phyloP scores from a whole-genome alignment of 2,797 vertebrate species.

The Balearica regulorum region DNA sequence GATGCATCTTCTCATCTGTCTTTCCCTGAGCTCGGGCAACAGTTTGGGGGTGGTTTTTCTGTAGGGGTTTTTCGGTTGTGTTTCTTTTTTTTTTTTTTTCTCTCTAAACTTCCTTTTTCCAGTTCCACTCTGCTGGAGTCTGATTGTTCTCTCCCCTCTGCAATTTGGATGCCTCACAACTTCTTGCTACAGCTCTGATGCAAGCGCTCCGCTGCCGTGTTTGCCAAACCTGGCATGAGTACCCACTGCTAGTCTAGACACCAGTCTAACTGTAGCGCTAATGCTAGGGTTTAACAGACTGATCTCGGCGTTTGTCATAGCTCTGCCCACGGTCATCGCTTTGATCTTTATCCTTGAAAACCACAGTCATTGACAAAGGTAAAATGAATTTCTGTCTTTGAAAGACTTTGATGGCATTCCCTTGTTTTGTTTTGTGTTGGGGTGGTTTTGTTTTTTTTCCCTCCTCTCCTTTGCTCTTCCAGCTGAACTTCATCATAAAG shows the following conservation, averaged over 20 bases:
- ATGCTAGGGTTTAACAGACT: constrained; percentile 74
- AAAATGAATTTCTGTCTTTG: constrained; percentile 70
- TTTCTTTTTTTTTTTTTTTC: background rate
- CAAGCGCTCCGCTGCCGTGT: background rate
- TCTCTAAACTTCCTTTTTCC: background rate
- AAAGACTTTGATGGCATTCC: constrained; percentile 72
- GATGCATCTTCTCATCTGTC: background rate
- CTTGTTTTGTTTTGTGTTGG: constrained; percentile 26
- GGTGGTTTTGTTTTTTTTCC: background rate
- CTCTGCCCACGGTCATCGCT: constrained; percentile 74
- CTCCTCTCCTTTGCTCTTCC: constrained; percentile 37
- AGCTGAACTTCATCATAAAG: constrained; percentile 49
- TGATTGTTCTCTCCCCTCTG: background rate
- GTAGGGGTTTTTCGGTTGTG: background rate
- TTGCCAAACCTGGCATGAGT: constrained; percentile 59
- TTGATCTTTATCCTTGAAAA: constrained; percentile 79
- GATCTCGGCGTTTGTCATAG: constrained; percentile 68
- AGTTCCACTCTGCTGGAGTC: background rate
- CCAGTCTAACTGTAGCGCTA: constrained; percentile 71
- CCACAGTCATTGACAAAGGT: constrained; percentile 76
- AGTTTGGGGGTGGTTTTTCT: background rate
- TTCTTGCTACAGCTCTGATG: constrained; percentile 8
- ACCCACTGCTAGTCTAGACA: constrained; percentile 74
- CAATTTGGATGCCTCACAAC: background rate
- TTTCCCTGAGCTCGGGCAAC: background rate